Evolutionary conservation across 1,140 invertebrate genomes (phyloP), one percentile per base, ranked within the genome.

Genomic region (Drosophila bifasciata): DNA sequence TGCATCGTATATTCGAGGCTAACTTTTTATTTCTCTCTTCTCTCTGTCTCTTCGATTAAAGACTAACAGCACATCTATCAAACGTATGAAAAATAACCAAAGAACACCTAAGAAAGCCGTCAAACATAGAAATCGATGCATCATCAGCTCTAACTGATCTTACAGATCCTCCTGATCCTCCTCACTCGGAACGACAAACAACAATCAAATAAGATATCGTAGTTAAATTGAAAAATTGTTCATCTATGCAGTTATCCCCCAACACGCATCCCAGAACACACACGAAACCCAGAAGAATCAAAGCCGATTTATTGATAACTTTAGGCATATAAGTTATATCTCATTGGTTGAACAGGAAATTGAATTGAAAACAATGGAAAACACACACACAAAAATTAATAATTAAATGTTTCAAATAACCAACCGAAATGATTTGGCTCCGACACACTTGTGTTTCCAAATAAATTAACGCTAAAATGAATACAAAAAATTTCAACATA

Each of bases 151-250:
- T 49, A 59, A 71, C 60, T 51, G 68, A 85, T 86, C 72, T 75
- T 55, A 28, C 58, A 61, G 40, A 67, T 52, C 41, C 32, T 36
- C 32, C 32, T 36, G 32, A 36, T 81, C 62, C 59, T 76, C 55
- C 59, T 76, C 55, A 76, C 58, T 61, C 74, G 56, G 46, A 79
- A 74, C 56, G 63, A 72, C 75, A 77, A 68, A 60, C 81, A 85
- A 85, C 81, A 85, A 85, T 88, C 83, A 85, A 77, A 60, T 55
- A 50, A 85, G 71, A 75, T 76, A 86, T 86, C 81, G 77, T 86
- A 88, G 81, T 70, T 83, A 84, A 70, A 70, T 69, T n/a, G n/a
- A n/a, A 79, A 70, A 83, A 83, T 83, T 69, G 79, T 78, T 83
- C 74, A 83, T 74, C 62, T 68, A 56, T 48, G 49, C 62, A 55